Conservation (phyloP, 2,797 vertebrate genomes). For the Heteromormyrus szaboi region DNA sequence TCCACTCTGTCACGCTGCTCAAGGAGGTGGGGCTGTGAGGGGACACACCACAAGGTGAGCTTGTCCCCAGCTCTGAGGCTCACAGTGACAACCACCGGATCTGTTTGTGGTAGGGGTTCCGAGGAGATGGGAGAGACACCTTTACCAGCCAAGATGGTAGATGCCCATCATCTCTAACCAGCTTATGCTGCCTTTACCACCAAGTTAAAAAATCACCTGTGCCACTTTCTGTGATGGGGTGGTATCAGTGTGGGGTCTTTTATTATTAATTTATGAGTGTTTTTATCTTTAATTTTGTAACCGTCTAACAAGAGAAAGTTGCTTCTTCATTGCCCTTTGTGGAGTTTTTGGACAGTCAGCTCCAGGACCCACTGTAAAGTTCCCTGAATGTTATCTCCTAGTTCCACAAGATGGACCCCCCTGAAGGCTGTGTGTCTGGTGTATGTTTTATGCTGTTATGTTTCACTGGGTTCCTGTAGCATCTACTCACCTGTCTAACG, state of each 20-base stretch:
- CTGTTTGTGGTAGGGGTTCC: background rate
- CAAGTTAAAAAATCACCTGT: background rate
- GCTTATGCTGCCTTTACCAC: background rate
- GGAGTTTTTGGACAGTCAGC: background rate
- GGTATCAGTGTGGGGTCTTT: background rate
- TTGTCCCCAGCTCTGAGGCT: background rate
- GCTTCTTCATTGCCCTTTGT: background rate
- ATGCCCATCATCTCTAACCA: background rate
- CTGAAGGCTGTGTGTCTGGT: background rate
- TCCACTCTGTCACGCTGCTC: constrained; percentile 59
- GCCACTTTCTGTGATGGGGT: background rate
- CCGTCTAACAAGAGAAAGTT: background rate
- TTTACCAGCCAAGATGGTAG: background rate
- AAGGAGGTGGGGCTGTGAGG: constrained; percentile 50
- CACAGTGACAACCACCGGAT: background rate
- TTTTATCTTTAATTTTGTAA: background rate
- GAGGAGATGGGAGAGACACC: background rate
- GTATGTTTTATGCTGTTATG: background rate
- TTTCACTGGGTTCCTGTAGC: background rate
- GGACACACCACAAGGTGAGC: background rate
- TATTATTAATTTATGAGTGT: background rate
- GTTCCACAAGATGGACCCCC: background rate
- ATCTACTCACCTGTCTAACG: background rate
- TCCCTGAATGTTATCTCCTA: background rate
- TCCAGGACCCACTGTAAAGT: constrained; percentile 3